Base-by-base conservation (phyloP, 2,888 invertebrate species). In the Dicranocentrus wangi region DNA sequence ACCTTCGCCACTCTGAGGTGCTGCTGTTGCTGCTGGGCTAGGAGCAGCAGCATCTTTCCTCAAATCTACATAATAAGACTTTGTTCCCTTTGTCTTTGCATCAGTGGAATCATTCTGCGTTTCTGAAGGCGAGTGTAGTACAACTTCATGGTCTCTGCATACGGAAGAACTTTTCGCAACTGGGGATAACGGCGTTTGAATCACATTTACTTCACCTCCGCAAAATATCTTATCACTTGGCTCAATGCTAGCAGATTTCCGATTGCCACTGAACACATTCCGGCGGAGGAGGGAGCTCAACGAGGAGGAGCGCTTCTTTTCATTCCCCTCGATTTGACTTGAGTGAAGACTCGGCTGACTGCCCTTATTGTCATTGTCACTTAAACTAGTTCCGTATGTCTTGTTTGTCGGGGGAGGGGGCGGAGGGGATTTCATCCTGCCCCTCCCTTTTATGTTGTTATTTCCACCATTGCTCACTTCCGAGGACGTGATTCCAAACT, bases 401-500 rank as follows among this genome's bases (percentile, higher is more conserved):
- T 70, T 71, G 10, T 17, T 1, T n/a, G 65, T 39, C 19, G 80
- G 80, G 7, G 80, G 80, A 10, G 80, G 80, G 0, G 80, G 80
- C 8, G 80, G 80, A 8, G 80, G 80, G 0, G 72, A 72, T 32
- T 71, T 79, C 80, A 80, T 72, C 53, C 80, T 25, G 23, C 70
- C 70, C 5, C 73, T 66, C 5, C 60, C 32, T 55, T 66, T 73
- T 17, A 58, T 17, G 28, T 27, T n/a, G 28, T 27, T n/a, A 23
- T n/a, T 43, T 10, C 25, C 53, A 32, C 21, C 10, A 17, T 13
- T 63, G 32, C 21, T 10, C 0, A 66, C 25, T 1, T 66, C 79
- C 1, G 66, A 17, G 1, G 66, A 58, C 3, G 47, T 51, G 1
- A 77, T 53, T 17, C 65, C 78, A 53, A 70, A 53, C 55, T 71